Conservation (phyloP, 2,797 vertebrate genomes). For the Adrianichthys oophorus region DNA sequence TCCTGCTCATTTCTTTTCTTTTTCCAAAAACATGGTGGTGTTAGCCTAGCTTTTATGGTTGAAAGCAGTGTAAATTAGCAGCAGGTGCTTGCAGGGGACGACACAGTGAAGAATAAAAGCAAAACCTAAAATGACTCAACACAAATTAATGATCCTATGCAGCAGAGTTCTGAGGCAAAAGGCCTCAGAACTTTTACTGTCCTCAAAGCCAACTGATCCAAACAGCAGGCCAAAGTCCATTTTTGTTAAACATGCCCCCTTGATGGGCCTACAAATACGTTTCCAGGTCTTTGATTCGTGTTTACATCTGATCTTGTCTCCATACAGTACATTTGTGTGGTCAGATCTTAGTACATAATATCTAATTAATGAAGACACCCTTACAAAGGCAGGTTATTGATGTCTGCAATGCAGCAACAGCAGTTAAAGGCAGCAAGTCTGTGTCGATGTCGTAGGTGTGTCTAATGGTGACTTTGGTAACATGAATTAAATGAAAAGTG, state of each 20-base stretch:
- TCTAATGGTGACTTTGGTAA: too few relatives aligned
- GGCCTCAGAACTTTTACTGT: too few relatives aligned
- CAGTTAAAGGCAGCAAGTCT: not conserved
- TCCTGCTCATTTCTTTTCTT: too few relatives aligned
- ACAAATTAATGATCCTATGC: not conserved
- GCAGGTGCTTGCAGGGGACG: slow-evolving; percentile 7
- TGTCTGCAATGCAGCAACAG: not conserved
- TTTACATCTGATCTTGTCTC: not conserved
- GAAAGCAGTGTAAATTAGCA: slow-evolving; percentile 27
- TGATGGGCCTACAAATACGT: not conserved
- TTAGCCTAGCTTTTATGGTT: slow-evolving; percentile 27
- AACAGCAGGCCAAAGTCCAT: slow-evolving; percentile 17
- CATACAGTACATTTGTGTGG: too few relatives aligned
- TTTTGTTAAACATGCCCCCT: slow-evolving; percentile 20
- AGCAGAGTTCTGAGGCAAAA: slow-evolving; percentile 25
- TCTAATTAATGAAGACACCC: too few relatives aligned
- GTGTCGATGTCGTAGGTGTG: not conserved
- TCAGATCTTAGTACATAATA: too few relatives aligned
- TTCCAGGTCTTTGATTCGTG: slow-evolving; percentile 1
- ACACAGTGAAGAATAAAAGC: slow-evolving; percentile 18
- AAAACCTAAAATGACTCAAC: slow-evolving; percentile 16
- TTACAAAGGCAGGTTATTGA: too few relatives aligned
- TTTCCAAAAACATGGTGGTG: slow-evolving; percentile 6
- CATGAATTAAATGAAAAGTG: too few relatives aligned
- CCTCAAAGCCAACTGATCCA: slow-evolving; percentile 26